These are phyloP conservation scores for Dipodomys merriami DNA, from an alignment of 2,113 vertebrate species.

Conservation along the genomic window DNA sequence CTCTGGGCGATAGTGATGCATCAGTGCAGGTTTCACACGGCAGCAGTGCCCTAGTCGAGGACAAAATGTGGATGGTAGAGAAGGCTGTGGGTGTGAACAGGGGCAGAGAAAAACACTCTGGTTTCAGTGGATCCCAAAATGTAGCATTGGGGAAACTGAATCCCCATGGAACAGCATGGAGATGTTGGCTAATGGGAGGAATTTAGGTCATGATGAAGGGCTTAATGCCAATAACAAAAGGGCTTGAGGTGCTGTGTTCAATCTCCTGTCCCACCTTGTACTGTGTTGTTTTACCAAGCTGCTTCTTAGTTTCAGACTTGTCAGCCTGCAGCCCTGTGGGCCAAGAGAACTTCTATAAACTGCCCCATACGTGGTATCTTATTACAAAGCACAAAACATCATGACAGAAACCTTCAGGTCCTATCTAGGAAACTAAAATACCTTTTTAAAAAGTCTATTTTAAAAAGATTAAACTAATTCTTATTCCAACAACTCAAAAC, in stretches of 20 bases:
- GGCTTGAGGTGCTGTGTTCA: too few species aligned
- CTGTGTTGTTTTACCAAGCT: background rate
- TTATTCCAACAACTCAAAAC: conserved; percentile 7
- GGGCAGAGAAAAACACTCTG: fast-evolving
- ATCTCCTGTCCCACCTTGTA: background rate
- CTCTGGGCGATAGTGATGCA: background rate
- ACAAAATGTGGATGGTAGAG: too few species aligned
- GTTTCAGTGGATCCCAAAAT: background rate
- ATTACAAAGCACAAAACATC: background rate
- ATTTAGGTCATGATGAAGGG: background rate
- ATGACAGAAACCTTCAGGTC: background rate
- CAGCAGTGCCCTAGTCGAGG: fast-evolving
- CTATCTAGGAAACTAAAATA: background rate
- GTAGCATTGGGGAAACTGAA: background rate
- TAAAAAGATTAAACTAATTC: background rate
- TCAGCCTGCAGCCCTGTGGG: background rate
- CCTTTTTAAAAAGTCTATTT: background rate
- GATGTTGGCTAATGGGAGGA: too few species aligned
- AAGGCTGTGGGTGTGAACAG: too few species aligned
- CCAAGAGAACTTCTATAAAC: background rate
- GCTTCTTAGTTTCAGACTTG: background rate
- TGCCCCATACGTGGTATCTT: background rate
- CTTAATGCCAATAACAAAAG: background rate
- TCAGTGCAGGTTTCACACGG: fast-evolving
- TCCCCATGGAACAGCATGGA: too few species aligned